Evolutionary conservation across 2,888 invertebrate genomes (phyloP).

Genomic region (Metallyticus violacea): DNA sequence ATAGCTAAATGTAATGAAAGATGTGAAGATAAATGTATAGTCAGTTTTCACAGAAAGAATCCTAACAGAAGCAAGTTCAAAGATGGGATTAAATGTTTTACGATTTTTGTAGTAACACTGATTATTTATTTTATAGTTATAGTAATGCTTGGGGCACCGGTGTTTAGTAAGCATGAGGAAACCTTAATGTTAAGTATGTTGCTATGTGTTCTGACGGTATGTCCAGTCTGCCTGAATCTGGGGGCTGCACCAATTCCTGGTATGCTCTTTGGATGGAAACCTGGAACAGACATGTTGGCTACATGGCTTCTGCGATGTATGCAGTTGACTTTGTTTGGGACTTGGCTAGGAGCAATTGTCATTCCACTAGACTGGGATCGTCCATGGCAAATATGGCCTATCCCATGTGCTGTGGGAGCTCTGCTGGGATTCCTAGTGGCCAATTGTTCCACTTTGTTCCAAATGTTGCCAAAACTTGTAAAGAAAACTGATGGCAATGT

Average conservation of each 20-base stretch:
- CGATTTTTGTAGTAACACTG: slow-evolving; percentile 50
- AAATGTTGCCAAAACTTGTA: slow-evolving; percentile 38
- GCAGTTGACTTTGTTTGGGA: slow-evolving; percentile 63
- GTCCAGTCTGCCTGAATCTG: slow-evolving; percentile 60
- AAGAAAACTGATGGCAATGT: not conserved
- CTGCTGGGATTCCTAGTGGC: slow-evolving; percentile 59
- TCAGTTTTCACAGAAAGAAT: not conserved
- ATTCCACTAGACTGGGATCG: slow-evolving; percentile 90
- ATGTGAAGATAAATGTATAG: slow-evolving; percentile 2
- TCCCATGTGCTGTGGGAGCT: slow-evolving; percentile 68
- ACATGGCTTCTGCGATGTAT: slow-evolving; percentile 50
- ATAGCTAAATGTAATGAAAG: slow-evolving; percentile 12
- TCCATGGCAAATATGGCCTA: slow-evolving; percentile 83
- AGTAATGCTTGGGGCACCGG: slow-evolving; percentile 67
- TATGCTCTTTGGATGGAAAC: slow-evolving; percentile 25
- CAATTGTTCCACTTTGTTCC: slow-evolving; percentile 55
- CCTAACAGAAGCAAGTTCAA: slow-evolving; percentile 42
- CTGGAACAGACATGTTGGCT: slow-evolving; percentile 10
- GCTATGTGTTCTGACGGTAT: slow-evolving; percentile 59
- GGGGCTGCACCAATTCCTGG: slow-evolving; percentile 49
- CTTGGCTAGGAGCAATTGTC: slow-evolving; percentile 81
- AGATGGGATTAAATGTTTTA: slow-evolving; percentile 52
- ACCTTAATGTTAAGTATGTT: slow-evolving; percentile 64
- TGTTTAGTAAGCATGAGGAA: slow-evolving; percentile 61
- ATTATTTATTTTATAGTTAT: slow-evolving; percentile 58